A percentile compares a stretch with the other conserved stretches of the same genome.
Conservation (phyloP, 2,888 invertebrate species). For the Micoletzkya japonica region DNA sequence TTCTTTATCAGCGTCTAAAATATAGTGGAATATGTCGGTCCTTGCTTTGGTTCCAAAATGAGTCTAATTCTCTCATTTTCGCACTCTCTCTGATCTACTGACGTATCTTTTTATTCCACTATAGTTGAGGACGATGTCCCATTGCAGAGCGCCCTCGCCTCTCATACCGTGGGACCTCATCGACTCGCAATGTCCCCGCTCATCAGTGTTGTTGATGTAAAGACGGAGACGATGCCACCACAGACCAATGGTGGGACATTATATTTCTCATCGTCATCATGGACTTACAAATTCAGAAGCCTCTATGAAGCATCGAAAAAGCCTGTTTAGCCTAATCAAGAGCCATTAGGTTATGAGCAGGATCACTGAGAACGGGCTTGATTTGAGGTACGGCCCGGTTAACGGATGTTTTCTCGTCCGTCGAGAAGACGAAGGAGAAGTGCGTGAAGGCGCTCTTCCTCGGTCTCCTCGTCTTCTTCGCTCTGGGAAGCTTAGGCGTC, state of each 20-base stretch:
- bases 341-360: too few relatives aligned
- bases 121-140: constrained; percentile 12
- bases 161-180: constrained; percentile 8
- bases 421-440: background rate
- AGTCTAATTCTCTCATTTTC: too few relatives aligned
- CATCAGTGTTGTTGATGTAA: constrained; percentile 3
- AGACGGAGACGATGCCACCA: background rate
- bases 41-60: too few relatives aligned
- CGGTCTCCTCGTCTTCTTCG: constrained; percentile 13
- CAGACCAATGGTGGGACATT: background rate
- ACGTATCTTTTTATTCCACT: too few relatives aligned
- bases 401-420: constrained; percentile 8
- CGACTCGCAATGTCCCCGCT: constrained; percentile 20
- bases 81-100: too few relatives aligned
- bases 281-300: too few relatives aligned
- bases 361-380: background rate
- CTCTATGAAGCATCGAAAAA: too few relatives aligned
- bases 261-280: too few relatives aligned
- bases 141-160: background rate
- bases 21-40: too few relatives aligned
- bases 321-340: too few relatives aligned
- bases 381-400: constrained; percentile 1
- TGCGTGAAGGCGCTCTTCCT: constrained; percentile 15
- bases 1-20: too few relatives aligned
- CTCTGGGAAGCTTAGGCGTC: background rate